phyloP scores from a whole-genome alignment of 2,888 invertebrate species.

The Argynnis bischoffii region DNA sequence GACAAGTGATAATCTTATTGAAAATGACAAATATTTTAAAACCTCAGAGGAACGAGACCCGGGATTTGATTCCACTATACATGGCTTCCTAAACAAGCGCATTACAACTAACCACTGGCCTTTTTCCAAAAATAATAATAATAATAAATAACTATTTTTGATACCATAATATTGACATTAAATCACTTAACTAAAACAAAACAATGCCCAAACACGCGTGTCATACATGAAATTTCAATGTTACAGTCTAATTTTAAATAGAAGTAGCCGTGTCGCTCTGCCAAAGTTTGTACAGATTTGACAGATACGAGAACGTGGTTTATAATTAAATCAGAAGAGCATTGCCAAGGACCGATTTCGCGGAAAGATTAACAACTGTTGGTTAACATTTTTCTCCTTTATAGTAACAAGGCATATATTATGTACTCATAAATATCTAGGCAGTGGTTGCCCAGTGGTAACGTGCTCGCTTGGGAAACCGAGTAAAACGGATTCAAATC shows the following conservation, averaged over 20 bases:
- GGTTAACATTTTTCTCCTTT: not conserved
- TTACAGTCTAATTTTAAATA: conserved; percentile 63
- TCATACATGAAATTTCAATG: conserved; percentile 58
- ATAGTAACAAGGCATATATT: not conserved
- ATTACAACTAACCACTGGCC: too few relatives aligned
- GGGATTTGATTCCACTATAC: too few relatives aligned
- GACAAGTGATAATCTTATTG: too few relatives aligned
- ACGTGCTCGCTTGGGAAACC: too few relatives aligned
- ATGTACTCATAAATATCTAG: too few relatives aligned
- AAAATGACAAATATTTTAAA: too few relatives aligned
- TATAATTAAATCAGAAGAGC: conserved; percentile 76
- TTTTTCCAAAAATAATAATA: too few relatives aligned
- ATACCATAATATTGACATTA: not conserved
- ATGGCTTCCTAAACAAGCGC: too few relatives aligned
- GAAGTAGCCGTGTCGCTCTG: conserved; percentile 45
- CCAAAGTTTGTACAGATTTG: conserved; percentile 75
- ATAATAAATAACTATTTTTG: too few relatives aligned
- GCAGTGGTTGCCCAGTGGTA: too few relatives aligned
- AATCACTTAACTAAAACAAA: conserved; percentile 25
- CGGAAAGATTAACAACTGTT: conserved; percentile 25
- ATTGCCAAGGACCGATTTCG: conserved; percentile 68
- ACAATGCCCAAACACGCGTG: conserved; percentile 41
- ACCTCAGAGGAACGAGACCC: too few relatives aligned
- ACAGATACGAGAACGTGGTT: conserved; percentile 70
- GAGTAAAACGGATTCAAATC: too few relatives aligned